Conservation (phyloP, 2,113 vertebrate genomes). For the Epinephelus fuscoguttatus region DNA sequence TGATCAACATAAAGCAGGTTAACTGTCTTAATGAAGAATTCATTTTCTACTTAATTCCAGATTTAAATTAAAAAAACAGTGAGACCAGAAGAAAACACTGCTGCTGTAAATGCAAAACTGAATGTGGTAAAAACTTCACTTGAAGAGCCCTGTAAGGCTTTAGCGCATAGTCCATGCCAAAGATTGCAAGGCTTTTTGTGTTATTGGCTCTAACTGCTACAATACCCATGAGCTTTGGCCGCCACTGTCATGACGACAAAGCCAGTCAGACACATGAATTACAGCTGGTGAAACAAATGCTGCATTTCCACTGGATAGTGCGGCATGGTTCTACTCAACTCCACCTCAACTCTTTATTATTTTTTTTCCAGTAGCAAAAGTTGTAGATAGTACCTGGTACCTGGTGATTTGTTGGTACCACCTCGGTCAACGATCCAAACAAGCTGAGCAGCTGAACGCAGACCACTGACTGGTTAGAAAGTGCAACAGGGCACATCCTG, state of each 20-base stretch:
- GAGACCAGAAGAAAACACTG: conserved; percentile 14
- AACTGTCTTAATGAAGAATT: conserved; percentile 19
- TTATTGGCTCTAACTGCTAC: not conserved
- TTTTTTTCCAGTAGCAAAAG: too few relatives aligned
- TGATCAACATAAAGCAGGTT: conserved; percentile 20
- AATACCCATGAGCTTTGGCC: not conserved
- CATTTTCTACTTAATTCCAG: conserved; percentile 2
- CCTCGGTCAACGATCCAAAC: not conserved
- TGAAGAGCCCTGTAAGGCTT: not conserved
- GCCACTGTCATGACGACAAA: not conserved
- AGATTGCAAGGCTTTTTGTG: too few relatives aligned
- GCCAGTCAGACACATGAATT: too few relatives aligned
- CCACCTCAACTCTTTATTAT: too few relatives aligned
- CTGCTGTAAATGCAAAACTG: conserved; percentile 15
- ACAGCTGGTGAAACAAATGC: not conserved
- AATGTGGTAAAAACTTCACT: not conserved
- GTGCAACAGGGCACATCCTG: too few relatives aligned
- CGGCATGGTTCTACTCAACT: too few relatives aligned
- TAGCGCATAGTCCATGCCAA: not conserved
- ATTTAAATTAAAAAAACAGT: conserved; percentile 20
- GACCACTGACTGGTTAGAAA: too few relatives aligned
- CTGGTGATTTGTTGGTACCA: too few relatives aligned
- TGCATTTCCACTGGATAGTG: too few relatives aligned
- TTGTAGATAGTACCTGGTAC: too few relatives aligned
- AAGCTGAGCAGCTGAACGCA: too few relatives aligned